Conservation (phyloP, 2,888 invertebrate genomes). For the Dendrolimus houi region DNA sequence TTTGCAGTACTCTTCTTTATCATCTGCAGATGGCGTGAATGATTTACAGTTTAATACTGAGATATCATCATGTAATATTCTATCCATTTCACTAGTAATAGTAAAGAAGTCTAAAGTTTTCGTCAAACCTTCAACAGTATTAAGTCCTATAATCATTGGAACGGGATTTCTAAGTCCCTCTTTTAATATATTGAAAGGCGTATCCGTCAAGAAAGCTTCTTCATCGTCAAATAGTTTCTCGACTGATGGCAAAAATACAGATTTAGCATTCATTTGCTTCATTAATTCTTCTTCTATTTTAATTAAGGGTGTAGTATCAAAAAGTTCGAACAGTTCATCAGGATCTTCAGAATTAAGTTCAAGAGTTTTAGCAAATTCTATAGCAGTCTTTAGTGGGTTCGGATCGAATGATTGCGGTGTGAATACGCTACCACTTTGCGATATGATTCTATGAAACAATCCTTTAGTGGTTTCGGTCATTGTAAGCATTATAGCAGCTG, state of each 20-base stretch:
- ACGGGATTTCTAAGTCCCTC: conserved; percentile 45
- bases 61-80: conserved; percentile 51
- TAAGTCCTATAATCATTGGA: conserved; percentile 71
- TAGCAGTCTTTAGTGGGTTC: conserved; percentile 45
- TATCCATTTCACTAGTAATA: conserved; percentile 52
- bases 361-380: conserved; percentile 54
- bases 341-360: conserved; percentile 41
- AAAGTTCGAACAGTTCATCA: conserved; percentile 40
- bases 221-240: conserved; percentile 49
- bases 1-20: conserved; percentile 38
- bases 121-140: conserved; percentile 71
- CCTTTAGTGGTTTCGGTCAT: conserved; percentile 56
- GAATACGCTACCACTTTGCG: conserved; percentile 55
- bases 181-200: conserved; percentile 58
- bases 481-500: conserved; percentile 55
- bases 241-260: conserved; percentile 55
- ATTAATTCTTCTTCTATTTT: conserved; percentile 56
- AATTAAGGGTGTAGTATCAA: conserved; percentile 34
- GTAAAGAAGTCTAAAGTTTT: conserved; percentile 56
- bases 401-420: conserved; percentile 51
- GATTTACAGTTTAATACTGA: conserved; percentile 47
- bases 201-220: conserved; percentile 54
- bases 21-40: conserved; percentile 32
- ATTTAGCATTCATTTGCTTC: conserved; percentile 59
- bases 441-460: conserved; percentile 55